Percentiles rank a stretch among this genome's conserved stretches.
phyloP scores from a whole-genome alignment of 2,113 vertebrate genomes.

The Orthonyx spaldingii region DNA sequence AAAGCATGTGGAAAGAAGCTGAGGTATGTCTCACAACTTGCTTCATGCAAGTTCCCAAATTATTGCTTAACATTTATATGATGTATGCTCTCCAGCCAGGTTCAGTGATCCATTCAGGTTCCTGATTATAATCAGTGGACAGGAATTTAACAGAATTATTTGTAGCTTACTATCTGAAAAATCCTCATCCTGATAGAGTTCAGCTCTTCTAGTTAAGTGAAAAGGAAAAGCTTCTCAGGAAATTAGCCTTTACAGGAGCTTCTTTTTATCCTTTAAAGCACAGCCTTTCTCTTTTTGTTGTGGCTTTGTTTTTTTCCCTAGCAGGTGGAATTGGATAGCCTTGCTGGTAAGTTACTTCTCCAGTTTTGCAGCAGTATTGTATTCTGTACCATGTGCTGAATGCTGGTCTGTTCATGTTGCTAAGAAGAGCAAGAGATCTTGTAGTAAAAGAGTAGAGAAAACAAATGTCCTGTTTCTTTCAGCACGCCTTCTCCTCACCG shows the following conservation, averaged over 20 bases:
- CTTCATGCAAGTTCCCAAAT: not conserved
- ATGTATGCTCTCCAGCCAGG: not conserved
- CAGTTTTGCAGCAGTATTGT: not conserved
- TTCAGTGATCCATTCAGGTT: not conserved
- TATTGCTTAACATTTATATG: not conserved
- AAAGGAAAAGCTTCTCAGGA: not conserved
- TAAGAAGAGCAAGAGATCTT: not conserved
- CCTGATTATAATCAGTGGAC: not conserved
- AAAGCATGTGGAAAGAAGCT: not conserved
- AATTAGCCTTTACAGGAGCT: not conserved
- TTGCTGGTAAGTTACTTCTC: not conserved
- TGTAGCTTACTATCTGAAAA: not conserved
- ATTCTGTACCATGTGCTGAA: not conserved
- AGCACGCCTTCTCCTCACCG: slow-evolving; percentile 76
- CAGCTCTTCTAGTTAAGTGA: not conserved
- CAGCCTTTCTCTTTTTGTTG: not conserved
- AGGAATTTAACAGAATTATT: not conserved
- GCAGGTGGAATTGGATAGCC: not conserved
- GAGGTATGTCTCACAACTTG: not conserved
- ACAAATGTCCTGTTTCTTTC: not conserved
- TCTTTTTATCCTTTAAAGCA: not conserved
- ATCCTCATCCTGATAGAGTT: not conserved
- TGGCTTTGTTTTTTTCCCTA: not conserved
- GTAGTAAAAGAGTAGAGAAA: not conserved
- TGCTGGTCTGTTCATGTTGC: not conserved